A percentile compares a stretch with the other conserved stretches of the same genome.
These are phyloP conservation scores for Acronicta leporina DNA, from an alignment of 2,888 invertebrate species.

Conservation along the genomic window DNA sequence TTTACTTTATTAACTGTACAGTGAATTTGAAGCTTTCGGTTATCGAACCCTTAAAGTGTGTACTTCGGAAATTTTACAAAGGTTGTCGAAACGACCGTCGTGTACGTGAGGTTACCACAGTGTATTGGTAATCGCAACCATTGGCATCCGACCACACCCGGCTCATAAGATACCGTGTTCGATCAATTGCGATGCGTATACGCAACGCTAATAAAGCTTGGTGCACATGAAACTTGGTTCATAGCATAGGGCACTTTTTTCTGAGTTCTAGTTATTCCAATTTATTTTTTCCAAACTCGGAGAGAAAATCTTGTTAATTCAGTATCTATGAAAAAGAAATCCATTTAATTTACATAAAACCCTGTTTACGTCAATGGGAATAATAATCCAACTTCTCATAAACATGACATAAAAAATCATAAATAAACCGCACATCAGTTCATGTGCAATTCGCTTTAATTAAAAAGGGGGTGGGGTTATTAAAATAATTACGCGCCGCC, in stretches of 20 bases:
- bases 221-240: constrained; percentile 13
- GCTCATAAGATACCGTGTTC: constrained; percentile 51
- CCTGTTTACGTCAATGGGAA: not conserved
- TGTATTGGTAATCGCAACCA: constrained; percentile 50
- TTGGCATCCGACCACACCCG: constrained; percentile 57
- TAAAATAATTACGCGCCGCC: constrained; percentile 85
- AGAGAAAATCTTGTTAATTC: no score
- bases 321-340: no score
- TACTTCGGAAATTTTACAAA: constrained; percentile 3
- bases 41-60: not conserved
- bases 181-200: constrained; percentile 53
- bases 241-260: no score
- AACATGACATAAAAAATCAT: constrained; percentile 35
- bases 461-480: constrained; percentile 85
- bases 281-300: no score
- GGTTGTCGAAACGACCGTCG: not conserved
- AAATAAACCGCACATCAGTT: constrained; percentile 23
- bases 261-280: no score
- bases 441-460: constrained; percentile 71
- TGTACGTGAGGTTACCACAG: constrained; percentile 38
- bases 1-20: no score
- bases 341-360: not conserved
- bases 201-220: constrained; percentile 30
- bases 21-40: not conserved
- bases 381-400: constrained; percentile 12